Evolutionary conservation across 2,888 invertebrate genomes (phyloP), one percentile per base, ranked within the genome.

Genomic region (Schizotus pectinicornis): DNA sequence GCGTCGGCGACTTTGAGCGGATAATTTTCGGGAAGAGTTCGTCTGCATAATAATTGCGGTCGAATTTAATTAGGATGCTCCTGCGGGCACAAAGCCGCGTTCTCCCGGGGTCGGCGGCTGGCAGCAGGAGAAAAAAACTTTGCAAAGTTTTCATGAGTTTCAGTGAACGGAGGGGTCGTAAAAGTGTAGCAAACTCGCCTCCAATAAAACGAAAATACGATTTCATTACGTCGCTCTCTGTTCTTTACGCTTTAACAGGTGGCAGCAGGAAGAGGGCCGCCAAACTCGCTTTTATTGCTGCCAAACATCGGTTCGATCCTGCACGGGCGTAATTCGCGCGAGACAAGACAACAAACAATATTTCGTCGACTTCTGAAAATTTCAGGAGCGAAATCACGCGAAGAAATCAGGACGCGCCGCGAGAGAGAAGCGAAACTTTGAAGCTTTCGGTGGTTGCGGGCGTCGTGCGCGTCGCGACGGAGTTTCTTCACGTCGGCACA

Each of bases 151-250:
- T 61, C 59, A 57, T 51, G 59, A 65, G 62, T 65, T 72, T 69
- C 63, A 62, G 61, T 62, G 61, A 63, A 62, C 62, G 63, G 67
- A 71, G 74, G 71, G 72, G 69, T 73, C 74, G 70, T 74, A 75
- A 76, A 77, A 75, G 72, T 71, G 72, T 66, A 68, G 69, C 63
- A 67, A 69, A 68, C 65, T 70, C 59, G 63, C 60, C 64, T 66
- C 71, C 72, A 74, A 74, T 74, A 75, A 74, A 74, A 74, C 65
- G 71, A 70, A 72, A 74, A 75, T 70, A 70, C 73, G 70, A 70
- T 70, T 70, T 69, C 67, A 64, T 67, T 63, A 65, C 57, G 62
- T 67, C 64, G 67, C 62, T 69, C 65, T 67, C 68, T 66, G 57
- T 61, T 55, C 46, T 42, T 2, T 30, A 13, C 45, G 33, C 30